phyloP scores from a whole-genome alignment of 1,140 invertebrate genomes.

The Calephelis virginiensis region DNA sequence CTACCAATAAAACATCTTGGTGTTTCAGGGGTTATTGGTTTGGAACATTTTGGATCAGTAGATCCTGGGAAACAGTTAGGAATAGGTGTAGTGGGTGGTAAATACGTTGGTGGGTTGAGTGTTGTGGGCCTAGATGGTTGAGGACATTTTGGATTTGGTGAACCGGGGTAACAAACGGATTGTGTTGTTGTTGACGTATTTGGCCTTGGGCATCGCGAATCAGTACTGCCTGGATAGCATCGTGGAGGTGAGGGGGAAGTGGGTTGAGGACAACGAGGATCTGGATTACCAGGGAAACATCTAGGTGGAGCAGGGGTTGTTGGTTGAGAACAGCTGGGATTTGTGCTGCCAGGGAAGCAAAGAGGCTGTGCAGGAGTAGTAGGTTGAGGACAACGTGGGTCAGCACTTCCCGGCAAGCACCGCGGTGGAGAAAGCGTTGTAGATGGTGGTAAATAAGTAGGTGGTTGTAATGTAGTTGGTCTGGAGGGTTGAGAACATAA shows the following conservation, averaged over 20 bases:
- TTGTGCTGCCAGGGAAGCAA: constrained; percentile 30
- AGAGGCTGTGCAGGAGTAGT: constrained; percentile 31
- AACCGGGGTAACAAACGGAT: constrained; percentile 28
- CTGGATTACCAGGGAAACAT: constrained; percentile 59
- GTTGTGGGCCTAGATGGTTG: constrained; percentile 34
- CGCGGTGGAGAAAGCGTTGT: constrained; percentile 23
- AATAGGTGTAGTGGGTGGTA: constrained; percentile 39
- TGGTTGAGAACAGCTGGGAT: constrained; percentile 60
- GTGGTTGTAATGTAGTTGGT: too few species aligned
- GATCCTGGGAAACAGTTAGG: constrained; percentile 66
- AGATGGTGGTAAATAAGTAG: neutral
- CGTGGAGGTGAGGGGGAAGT: too few species aligned
- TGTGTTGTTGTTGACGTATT: constrained; percentile 31
- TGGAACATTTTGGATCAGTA: constrained; percentile 63
- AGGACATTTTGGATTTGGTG: constrained; percentile 62
- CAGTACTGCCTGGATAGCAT: too few species aligned
- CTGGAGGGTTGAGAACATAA: too few species aligned
- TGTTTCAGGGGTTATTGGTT: constrained; percentile 34
- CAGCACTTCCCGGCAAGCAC: constrained; percentile 6
- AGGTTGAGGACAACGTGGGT: constrained; percentile 48
- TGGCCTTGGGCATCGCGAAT: constrained; percentile 28
- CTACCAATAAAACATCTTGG: constrained; percentile 54
- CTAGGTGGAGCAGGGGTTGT: constrained; percentile 31
- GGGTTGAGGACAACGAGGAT: constrained; percentile 38
- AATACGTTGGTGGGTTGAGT: constrained; percentile 32